Conservation (phyloP, 2,888 invertebrate genomes). For the Catocala fraxini region DNA sequence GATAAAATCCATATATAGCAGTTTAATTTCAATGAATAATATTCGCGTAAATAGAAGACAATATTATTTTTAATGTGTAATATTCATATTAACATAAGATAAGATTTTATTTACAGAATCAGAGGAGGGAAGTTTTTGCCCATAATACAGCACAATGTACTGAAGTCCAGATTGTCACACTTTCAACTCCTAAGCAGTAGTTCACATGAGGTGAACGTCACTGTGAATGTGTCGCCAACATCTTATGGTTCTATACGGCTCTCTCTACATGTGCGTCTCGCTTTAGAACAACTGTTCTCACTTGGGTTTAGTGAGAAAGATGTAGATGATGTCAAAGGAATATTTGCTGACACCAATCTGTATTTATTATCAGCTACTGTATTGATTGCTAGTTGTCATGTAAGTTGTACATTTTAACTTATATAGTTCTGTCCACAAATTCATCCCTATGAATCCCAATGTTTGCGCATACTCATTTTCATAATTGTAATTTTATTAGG, state of each 20-base stretch:
- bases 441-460: too few species aligned
- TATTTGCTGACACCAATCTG: slow-evolving; percentile 98
- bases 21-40: too few species aligned
- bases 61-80: too few species aligned
- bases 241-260: slow-evolving; percentile 93
- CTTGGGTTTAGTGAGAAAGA: slow-evolving; percentile 97
- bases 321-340: slow-evolving; percentile 98
- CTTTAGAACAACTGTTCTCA: slow-evolving; percentile 90
- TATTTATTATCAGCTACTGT: slow-evolving; percentile 96
- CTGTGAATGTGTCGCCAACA: slow-evolving; percentile 91
- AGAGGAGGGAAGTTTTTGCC: slow-evolving; percentile 92
- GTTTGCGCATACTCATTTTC: too few species aligned
- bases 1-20: too few species aligned
- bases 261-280: slow-evolving; percentile 92
- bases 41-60: too few species aligned
- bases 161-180: slow-evolving; percentile 93
- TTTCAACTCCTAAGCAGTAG: slow-evolving; percentile 89
- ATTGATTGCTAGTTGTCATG: slow-evolving; percentile 96
- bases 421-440: neutral
- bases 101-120: slow-evolving; percentile 77
- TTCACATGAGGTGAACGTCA: slow-evolving; percentile 89
- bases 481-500: too few species aligned
- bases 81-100: neutral
- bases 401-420: slow-evolving; percentile 84
- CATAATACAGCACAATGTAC: slow-evolving; percentile 93